These are phyloP conservation scores for Eptatretus atami DNA, from an alignment of 2,797 vertebrate species.

Conservation along the genomic window DNA sequence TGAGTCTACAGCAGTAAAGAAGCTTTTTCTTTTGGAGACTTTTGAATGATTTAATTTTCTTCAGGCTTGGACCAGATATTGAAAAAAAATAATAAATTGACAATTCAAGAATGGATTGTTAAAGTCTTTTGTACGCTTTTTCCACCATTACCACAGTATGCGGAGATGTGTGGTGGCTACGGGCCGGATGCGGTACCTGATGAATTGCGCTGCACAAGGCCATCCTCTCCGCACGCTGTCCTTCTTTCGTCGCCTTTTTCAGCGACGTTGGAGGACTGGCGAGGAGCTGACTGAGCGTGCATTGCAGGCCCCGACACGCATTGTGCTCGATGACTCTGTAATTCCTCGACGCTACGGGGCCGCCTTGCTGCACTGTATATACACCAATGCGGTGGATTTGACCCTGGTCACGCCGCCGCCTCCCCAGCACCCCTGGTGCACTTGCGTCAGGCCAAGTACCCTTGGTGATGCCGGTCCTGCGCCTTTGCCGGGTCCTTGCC, in stretches of 20 bases:
- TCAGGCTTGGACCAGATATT: too few relatives aligned
- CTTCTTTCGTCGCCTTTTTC: constrained; percentile 80
- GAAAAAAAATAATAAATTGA: too few relatives aligned
- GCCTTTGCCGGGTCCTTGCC: background rate
- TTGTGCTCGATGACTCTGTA: constrained; percentile 86
- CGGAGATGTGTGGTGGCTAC: constrained; percentile 4
- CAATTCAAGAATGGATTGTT: too few relatives aligned
- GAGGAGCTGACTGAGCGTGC: constrained; percentile 89
- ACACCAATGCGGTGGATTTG: constrained; percentile 69
- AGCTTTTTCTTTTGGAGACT: too few relatives aligned
- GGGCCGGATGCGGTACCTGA: constrained; percentile 15
- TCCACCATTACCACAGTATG: background rate
- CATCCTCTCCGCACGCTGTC: constrained; percentile 72
- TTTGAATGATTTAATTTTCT: too few relatives aligned
- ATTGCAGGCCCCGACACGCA: constrained; percentile 65
- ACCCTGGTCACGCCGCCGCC: constrained; percentile 32
- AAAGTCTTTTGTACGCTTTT: too few relatives aligned
- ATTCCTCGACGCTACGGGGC: constrained; percentile 92
- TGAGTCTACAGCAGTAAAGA: too few relatives aligned
- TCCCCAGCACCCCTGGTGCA: constrained; percentile 34
- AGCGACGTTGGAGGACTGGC: constrained; percentile 68
- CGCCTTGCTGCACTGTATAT: constrained; percentile 96
- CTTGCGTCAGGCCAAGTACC: constrained; percentile 65
- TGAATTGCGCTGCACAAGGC: constrained; percentile 80
- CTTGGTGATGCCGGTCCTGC: constrained; percentile 43